Evolutionary conservation across 1,140 invertebrate species (phyloP), one percentile per base, ranked within the genome.

Genomic region (Portunus trituberculatus): DNA sequence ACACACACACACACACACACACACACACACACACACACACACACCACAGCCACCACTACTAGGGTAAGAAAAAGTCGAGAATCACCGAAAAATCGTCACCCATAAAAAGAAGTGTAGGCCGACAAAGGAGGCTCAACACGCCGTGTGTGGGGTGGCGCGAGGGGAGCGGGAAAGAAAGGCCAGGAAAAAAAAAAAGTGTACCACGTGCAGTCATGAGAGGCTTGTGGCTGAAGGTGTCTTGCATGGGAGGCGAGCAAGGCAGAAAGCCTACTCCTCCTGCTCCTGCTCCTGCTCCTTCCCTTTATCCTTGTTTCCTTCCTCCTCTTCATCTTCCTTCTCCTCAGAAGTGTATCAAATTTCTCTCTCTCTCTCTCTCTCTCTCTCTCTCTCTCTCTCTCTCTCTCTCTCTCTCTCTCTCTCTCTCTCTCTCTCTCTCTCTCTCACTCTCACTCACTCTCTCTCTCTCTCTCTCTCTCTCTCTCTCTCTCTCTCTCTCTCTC

Each of bases 381-480:
- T 29, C 89, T 52, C 46, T 67, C n/a, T 67, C 89, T 91, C 46
- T 67, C 31, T 48, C 87, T 89, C 87, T 48, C 31, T 48, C 45
- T 89, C 87, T 48, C 45, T 48, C 87, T 48, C 87, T 89, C 87
- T 48, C 87, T 89, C 87, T 48, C 31, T 59, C 46, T 91, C 46
- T 91, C n/a, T 32, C n/a, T 52, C 89, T 67, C 52, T 52, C 39
- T 91, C 46, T 91, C 46, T 32, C 6, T 12, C 89, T 91, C 46
- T n/a, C 8, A 39, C 20, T 25, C 12, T 28, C n/a, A n/a, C 45
- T 48, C 89, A 28, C 8, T 48, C 87, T 89, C 32, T 48, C 45
- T 31, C 87, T 89, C 87, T 48, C 87, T 45, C 87, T 48, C 87
- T 89, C 45, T 39, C 29, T 89, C 87, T 45, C 87, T 89, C 2